phyloP scores from a whole-genome alignment of 2,888 invertebrate genomes.

The Drosophila robusta region DNA sequence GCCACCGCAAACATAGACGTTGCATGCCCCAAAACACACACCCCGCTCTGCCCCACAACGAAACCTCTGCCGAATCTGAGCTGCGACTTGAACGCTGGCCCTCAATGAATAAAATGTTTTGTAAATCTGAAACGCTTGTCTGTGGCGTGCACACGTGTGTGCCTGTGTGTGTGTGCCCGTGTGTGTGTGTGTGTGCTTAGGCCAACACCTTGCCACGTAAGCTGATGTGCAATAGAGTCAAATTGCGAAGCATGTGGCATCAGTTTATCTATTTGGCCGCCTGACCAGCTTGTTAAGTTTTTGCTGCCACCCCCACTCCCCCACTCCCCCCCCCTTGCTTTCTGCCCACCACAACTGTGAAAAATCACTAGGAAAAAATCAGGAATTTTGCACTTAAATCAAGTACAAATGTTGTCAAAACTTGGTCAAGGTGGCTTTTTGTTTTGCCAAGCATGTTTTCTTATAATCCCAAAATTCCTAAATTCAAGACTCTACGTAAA shows the following conservation, averaged over 20 bases:
- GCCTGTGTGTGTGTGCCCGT: conserved; percentile 1
- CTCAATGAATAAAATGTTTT: conserved; percentile 76
- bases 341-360: not conserved
- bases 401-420: too few species aligned
- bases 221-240: conserved; percentile 58
- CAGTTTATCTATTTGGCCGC: conserved; percentile 68
- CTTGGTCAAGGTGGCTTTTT: too few species aligned
- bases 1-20: conserved; percentile 54
- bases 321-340: too few species aligned
- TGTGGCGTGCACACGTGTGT: conserved; percentile 29
- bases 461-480: too few species aligned
- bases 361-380: not conserved
- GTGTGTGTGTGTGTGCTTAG: conserved; percentile 23
- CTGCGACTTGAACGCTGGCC: conserved; percentile 38
- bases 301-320: conserved; percentile 17
- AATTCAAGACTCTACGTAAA: too few species aligned
- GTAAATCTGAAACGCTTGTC: conserved; percentile 75
- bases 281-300: conserved; percentile 67
- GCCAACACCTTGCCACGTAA: conserved; percentile 48
- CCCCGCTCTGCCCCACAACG: too few species aligned
- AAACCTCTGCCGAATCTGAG: conserved; percentile 45
- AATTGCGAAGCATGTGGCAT: conserved; percentile 68
- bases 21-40: conserved; percentile 5
- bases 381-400: too few species aligned
- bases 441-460: too few species aligned